Percentiles rank a stretch among this genome's conserved stretches.
Evolutionary conservation across 2,113 vertebrate species (phyloP).

Genomic region (Anser cygnoides): DNA sequence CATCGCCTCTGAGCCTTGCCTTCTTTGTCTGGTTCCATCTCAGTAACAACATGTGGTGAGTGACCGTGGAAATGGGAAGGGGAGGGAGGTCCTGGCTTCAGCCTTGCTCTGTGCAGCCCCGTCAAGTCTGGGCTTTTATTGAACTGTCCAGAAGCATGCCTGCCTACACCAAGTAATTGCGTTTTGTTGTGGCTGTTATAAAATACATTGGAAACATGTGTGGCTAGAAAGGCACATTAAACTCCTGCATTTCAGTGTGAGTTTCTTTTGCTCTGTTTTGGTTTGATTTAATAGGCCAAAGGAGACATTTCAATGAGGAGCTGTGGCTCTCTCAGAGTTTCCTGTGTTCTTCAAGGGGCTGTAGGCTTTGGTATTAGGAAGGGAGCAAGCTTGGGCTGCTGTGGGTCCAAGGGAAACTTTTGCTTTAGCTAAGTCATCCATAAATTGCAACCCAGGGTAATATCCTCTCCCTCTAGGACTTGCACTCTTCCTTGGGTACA

Average conservation of each 20-base stretch:
- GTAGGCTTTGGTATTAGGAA: not conserved
- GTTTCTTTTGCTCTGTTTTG: not conserved
- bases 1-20: not conserved
- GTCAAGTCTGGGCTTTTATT: not conserved
- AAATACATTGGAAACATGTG: constrained; percentile 40
- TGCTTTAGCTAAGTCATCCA: not conserved
- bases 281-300: constrained; percentile 1
- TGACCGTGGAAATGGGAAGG: accelerated
- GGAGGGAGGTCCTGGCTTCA: not conserved
- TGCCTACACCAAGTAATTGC: not conserved
- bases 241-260: not conserved
- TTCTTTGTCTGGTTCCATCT: not conserved
- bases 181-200: constrained; percentile 25
- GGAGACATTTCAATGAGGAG: not conserved
- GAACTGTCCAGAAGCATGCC: not conserved
- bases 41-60: accelerated
- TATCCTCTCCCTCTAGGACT: not conserved
- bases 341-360: not conserved
- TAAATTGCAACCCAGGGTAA: not conserved
- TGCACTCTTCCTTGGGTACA: not conserved
- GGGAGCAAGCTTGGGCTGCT: not conserved
- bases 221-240: not conserved
- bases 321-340: not conserved
- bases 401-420: not conserved
- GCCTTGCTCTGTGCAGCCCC: not conserved